Percentiles rank a stretch among this genome's conserved stretches.
Evolutionary conservation across 2,888 invertebrate species (phyloP).

Genomic region (Adelognathus sp.): DNA sequence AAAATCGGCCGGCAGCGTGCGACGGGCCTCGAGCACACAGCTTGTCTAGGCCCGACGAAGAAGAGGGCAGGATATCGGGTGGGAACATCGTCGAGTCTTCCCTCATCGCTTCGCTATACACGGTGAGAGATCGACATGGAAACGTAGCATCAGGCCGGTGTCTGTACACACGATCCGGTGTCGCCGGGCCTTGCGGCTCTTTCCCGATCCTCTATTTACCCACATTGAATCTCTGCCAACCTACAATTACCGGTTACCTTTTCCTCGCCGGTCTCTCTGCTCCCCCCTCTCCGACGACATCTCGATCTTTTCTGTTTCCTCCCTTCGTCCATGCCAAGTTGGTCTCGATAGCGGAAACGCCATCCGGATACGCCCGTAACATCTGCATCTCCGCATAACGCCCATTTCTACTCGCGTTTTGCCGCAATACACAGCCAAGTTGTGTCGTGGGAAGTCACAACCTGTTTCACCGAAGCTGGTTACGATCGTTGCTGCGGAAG

Average conservation of each 20-base stretch:
- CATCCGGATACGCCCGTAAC: slow-evolving; percentile 53
- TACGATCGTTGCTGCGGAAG: slow-evolving; percentile 1
- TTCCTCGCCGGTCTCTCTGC: slow-evolving; percentile 69
- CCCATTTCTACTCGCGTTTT: slow-evolving; percentile 42
- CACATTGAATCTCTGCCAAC: slow-evolving; percentile 81
- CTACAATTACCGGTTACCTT: slow-evolving; percentile 80
- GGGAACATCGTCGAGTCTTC: slow-evolving; percentile 9
- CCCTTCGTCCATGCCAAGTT: slow-evolving; percentile 51
- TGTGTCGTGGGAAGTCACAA: not conserved
- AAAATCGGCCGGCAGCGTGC: slow-evolving; percentile 37
- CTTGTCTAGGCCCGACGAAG: slow-evolving; percentile 15
- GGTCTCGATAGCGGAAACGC: slow-evolving; percentile 17
- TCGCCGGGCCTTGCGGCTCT: slow-evolving; percentile 71
- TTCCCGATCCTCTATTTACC: slow-evolving; percentile 78
- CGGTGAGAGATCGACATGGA: slow-evolving; percentile 22
- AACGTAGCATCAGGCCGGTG: slow-evolving; percentile 15
- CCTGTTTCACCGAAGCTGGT: not conserved
- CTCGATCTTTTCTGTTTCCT: slow-evolving; percentile 41
- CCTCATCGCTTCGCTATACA: slow-evolving; percentile 8
- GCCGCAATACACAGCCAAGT: slow-evolving; percentile 38
- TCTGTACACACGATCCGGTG: slow-evolving; percentile 68
- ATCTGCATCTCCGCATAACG: slow-evolving; percentile 37
- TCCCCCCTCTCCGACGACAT: slow-evolving; percentile 36
- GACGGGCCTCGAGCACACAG: slow-evolving; percentile 31
- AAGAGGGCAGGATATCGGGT: slow-evolving; percentile 25